Percentiles rank a stretch among this genome's conserved stretches.
These are phyloP conservation scores for Spialia ferax DNA, from an alignment of 2,888 invertebrate genomes.

Conservation along the genomic window DNA sequence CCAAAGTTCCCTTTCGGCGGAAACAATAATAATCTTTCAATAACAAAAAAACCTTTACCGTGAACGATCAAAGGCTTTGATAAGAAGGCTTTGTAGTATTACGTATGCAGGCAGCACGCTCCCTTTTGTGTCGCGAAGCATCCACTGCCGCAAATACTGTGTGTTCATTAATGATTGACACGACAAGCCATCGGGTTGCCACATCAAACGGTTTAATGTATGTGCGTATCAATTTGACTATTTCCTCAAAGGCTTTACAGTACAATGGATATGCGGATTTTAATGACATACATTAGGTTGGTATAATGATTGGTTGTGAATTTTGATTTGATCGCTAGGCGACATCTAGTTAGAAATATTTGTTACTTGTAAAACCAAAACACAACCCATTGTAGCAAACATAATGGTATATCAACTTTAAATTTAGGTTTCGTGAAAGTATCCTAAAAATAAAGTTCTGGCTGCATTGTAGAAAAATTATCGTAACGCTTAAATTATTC, in stretches of 20 bases:
- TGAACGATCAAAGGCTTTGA: constrained; percentile 15
- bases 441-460: too few species aligned
- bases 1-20: too few species aligned
- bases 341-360: too few species aligned
- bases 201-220: background rate
- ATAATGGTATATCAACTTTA: too few species aligned
- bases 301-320: background rate
- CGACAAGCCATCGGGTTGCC: background rate
- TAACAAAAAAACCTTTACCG: constrained; percentile 9
- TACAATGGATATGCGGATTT: constrained; percentile 7
- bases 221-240: background rate
- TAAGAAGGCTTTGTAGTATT: too few species aligned
- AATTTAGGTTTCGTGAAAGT: too few species aligned
- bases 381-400: too few species aligned
- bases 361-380: too few species aligned
- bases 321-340: background rate
- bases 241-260: background rate
- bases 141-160: constrained; percentile 10
- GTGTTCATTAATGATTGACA: background rate
- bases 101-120: background rate
- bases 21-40: background rate
- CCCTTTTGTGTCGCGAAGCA: background rate
- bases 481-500: too few species aligned
- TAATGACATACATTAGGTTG: background rate
- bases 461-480: too few species aligned